Conservation (phyloP, 2,797 vertebrate genomes). For the Mallotus villosus region DNA sequence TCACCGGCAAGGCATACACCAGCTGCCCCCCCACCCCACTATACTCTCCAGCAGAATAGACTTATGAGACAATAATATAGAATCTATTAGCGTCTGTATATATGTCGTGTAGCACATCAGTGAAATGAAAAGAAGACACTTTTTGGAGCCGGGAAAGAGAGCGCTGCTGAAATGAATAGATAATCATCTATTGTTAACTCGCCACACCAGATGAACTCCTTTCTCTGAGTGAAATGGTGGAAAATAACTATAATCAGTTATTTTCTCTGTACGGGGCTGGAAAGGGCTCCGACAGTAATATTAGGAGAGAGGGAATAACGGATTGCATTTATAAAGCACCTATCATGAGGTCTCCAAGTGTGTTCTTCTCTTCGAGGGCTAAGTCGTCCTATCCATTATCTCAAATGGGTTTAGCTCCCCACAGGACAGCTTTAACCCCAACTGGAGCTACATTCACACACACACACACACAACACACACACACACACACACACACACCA, state of each 20-base stretch:
- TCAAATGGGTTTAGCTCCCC: constrained; percentile 38
- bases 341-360: neutral
- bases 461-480: constrained; percentile 14
- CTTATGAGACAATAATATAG: constrained; percentile 14
- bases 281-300: constrained; percentile 34
- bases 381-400: neutral
- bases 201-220: constrained; percentile 20
- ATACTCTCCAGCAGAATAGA: neutral
- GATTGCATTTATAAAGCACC: neutral
- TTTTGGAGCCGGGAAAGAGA: neutral
- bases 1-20: neutral
- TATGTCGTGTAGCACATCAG: constrained; percentile 14
- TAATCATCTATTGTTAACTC: constrained; percentile 34
- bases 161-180: constrained; percentile 29
- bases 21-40: neutral
- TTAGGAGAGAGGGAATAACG: constrained; percentile 21
- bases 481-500: neutral
- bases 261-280: neutral
- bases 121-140: constrained; percentile 11
- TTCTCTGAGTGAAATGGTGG: neutral
- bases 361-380: no score
- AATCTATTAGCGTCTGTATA: constrained; percentile 10
- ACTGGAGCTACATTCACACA: constrained; percentile 16
- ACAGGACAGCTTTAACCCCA: constrained; percentile 19
- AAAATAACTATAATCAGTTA: constrained; percentile 36